These are phyloP conservation scores for Alexandromys fortis DNA, from an alignment of 2,113 vertebrate species.

Conservation along the genomic window DNA sequence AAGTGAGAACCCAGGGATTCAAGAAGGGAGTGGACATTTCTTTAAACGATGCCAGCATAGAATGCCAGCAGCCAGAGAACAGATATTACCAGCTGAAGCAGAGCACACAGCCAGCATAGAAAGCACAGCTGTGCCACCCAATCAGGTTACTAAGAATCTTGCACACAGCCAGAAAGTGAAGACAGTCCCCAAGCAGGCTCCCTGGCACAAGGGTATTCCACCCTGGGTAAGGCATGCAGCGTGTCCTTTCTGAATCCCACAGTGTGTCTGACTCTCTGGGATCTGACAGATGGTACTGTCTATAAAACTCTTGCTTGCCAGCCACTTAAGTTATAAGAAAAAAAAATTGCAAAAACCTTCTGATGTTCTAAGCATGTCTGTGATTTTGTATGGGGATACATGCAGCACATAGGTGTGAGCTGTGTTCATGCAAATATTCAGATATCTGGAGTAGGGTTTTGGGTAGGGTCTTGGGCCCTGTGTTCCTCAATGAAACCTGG, in stretches of 20 bases:
- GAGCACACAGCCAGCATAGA: rapidly evolving
- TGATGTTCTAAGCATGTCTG: not conserved
- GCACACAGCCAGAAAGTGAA: no score
- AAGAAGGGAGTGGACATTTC: not conserved
- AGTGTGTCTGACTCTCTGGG: not conserved
- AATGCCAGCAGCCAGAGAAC: rapidly evolving
- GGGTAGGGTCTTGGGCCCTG: no score
- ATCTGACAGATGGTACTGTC: not conserved
- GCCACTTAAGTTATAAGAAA: not conserved
- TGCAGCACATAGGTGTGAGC: no score
- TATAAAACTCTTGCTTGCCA: not conserved
- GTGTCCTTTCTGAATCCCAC: not conserved
- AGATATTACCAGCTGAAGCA: rapidly evolving
- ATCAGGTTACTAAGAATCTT: not conserved
- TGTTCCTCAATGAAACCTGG: rapidly evolving
- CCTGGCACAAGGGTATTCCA: rapidly evolving
- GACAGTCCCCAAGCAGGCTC: not conserved
- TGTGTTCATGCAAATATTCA: not conserved
- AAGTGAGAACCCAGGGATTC: not conserved
- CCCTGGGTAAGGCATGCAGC: not conserved
- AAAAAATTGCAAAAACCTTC: not conserved
- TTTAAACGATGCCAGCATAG: not conserved
- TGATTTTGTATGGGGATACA: not conserved
- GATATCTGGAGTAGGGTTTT: rapidly evolving
- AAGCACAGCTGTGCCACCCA: rapidly evolving